Percentiles rank a stretch among this genome's conserved stretches.
Conservation (phyloP, 2,113 vertebrate genomes). For the Mustela lutreola region DNA sequence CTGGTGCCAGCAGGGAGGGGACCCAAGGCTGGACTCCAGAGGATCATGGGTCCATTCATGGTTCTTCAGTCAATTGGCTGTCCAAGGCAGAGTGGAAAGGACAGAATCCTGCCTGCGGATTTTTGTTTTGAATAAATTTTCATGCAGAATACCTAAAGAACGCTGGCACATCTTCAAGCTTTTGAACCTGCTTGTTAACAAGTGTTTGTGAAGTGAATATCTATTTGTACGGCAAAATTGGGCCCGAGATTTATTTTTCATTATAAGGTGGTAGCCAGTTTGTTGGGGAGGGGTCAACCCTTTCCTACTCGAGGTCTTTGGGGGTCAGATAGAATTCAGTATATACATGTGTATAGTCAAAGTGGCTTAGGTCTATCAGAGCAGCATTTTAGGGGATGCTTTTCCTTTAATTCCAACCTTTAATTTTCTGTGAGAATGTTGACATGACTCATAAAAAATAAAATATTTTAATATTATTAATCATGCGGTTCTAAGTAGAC, state of each 20-base stretch:
- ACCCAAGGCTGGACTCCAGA: not conserved
- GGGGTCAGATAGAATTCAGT: not conserved
- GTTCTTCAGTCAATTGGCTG: not conserved
- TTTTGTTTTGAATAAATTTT: not conserved
- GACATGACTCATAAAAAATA: not conserved
- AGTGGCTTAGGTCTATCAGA: not conserved
- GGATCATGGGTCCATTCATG: not conserved
- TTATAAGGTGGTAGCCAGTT: not conserved
- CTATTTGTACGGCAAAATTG: not conserved
- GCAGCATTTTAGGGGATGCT: not conserved
- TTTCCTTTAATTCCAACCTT: constrained; percentile 28
- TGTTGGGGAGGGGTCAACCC: not conserved
- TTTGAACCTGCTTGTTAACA: not conserved
- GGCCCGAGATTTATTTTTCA: not conserved
- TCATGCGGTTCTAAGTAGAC: not conserved
- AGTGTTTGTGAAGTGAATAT: constrained; percentile 3
- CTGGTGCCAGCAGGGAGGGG: not conserved
- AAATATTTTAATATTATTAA: not conserved
- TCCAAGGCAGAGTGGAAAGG: not conserved
- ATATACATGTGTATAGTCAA: not conserved
- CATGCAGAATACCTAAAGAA: not conserved
- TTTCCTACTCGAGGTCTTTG: not conserved
- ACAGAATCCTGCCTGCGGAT: not conserved
- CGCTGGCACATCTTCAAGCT: not conserved
- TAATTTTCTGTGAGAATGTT: constrained; percentile 10